Evolutionary conservation across 2,888 invertebrate genomes (phyloP).

Genomic region (Apotomis capreana): DNA sequence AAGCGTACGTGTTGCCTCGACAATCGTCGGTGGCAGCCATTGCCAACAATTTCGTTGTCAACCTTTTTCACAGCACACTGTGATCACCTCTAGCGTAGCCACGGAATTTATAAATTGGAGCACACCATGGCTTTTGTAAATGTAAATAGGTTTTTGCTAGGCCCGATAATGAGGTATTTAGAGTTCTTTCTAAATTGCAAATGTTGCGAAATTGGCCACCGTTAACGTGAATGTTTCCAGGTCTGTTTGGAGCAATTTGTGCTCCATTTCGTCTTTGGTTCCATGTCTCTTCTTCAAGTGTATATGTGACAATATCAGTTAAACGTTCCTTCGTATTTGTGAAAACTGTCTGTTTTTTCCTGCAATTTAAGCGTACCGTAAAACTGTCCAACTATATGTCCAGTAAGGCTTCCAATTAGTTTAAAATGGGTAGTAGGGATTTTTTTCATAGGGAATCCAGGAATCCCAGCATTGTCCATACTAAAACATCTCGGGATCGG

Average conservation of each 20-base stretch:
- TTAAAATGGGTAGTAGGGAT: too few species aligned
- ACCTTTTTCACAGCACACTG: slow-evolving; percentile 44
- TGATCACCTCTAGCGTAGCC: slow-evolving; percentile 18
- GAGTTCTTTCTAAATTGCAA: slow-evolving; percentile 4
- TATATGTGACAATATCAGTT: too few species aligned
- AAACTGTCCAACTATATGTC: too few species aligned
- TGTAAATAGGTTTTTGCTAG: slow-evolving; percentile 40
- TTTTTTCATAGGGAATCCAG: too few species aligned
- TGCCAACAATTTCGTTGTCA: slow-evolving; percentile 54
- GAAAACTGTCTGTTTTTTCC: too few species aligned
- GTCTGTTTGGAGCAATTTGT: neutral
- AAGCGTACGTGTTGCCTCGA: slow-evolving; percentile 42
- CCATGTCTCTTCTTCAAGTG: neutral
- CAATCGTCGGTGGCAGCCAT: slow-evolving; percentile 45
- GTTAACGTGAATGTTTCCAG: neutral
- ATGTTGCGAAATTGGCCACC: slow-evolving; percentile 4
- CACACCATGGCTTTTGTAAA: slow-evolving; percentile 19
- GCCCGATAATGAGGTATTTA: slow-evolving; percentile 40
- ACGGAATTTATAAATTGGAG: slow-evolving; percentile 27
- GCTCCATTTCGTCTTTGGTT: neutral
- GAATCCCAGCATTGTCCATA: too few species aligned
- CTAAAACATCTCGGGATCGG: too few species aligned
- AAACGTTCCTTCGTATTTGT: too few species aligned
- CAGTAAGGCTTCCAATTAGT: too few species aligned
- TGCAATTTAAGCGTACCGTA: too few species aligned